Conservation (phyloP, 2,888 invertebrate genomes). For the Seira sanloemensis region DNA sequence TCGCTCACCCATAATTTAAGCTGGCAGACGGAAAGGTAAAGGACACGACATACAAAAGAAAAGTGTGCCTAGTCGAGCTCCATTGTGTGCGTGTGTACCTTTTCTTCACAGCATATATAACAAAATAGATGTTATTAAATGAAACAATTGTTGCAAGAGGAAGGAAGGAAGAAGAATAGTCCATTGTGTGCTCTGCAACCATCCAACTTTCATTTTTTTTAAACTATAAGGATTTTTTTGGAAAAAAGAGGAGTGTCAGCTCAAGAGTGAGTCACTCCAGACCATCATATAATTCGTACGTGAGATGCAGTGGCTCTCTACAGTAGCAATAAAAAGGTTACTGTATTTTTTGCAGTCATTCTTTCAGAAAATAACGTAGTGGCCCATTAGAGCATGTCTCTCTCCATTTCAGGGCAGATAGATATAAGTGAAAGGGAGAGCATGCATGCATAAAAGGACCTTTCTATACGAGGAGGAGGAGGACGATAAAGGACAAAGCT, state of each 20-base stretch:
- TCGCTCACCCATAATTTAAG: too few species aligned
- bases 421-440: background rate
- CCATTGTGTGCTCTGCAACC: background rate
- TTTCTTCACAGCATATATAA: too few species aligned
- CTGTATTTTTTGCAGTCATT: background rate
- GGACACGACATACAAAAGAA: too few species aligned
- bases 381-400: background rate
- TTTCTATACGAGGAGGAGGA: background rate
- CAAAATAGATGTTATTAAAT: too few species aligned
- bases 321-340: background rate
- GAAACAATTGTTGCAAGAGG: too few species aligned
- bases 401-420: background rate
- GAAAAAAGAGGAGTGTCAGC: background rate
- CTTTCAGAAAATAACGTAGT: background rate
- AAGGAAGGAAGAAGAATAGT: background rate
- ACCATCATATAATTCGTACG: too few species aligned
- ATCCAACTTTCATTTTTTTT: too few species aligned
- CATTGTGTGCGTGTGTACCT: too few species aligned
- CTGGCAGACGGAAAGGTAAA: too few species aligned
- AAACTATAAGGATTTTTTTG: background rate
- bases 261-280: background rate
- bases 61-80: too few species aligned
- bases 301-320: too few species aligned
- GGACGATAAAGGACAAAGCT: too few species aligned
- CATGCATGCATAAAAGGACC: background rate